Evolutionary conservation across 2,113 vertebrate genomes (phyloP).

Genomic region (Alaudala cheleensis): DNA sequence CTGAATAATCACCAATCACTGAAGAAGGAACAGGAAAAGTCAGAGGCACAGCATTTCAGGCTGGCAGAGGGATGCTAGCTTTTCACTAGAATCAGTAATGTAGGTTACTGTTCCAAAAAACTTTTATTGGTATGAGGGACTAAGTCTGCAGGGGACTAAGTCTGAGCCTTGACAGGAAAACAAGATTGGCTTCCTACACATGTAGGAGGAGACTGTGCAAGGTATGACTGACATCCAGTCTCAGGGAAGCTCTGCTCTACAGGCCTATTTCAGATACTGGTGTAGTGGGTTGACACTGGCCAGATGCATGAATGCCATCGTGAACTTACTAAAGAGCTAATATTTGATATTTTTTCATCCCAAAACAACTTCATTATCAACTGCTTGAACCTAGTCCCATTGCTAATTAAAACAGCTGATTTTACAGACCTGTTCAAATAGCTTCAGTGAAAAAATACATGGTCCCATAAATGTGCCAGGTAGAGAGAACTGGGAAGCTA

Average conservation of each 20-base stretch:
- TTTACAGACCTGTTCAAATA: background rate
- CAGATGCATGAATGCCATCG: background rate
- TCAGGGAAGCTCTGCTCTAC: background rate
- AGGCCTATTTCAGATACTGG: background rate
- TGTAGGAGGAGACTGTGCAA: background rate
- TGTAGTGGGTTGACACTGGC: background rate
- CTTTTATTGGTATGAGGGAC: background rate
- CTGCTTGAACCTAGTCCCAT: background rate
- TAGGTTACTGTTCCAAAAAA: background rate
- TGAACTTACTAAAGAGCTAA: background rate
- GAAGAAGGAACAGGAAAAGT: background rate
- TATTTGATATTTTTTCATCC: background rate
- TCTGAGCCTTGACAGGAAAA: background rate
- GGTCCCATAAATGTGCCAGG: background rate
- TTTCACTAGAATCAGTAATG: background rate
- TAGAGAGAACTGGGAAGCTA: background rate
- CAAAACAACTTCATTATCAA: background rate
- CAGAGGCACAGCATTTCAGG: background rate
- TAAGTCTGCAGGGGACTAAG: background rate
- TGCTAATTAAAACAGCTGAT: background rate
- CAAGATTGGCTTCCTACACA: background rate
- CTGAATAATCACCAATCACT: slow-evolving; percentile 9
- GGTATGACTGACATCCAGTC: background rate
- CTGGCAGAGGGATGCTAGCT: background rate
- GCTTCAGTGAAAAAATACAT: background rate